Percentiles rank a stretch among this genome's conserved stretches.
Evolutionary conservation across 2,888 invertebrate species (phyloP).

Genomic region (Chymomyza caudatula): DNA sequence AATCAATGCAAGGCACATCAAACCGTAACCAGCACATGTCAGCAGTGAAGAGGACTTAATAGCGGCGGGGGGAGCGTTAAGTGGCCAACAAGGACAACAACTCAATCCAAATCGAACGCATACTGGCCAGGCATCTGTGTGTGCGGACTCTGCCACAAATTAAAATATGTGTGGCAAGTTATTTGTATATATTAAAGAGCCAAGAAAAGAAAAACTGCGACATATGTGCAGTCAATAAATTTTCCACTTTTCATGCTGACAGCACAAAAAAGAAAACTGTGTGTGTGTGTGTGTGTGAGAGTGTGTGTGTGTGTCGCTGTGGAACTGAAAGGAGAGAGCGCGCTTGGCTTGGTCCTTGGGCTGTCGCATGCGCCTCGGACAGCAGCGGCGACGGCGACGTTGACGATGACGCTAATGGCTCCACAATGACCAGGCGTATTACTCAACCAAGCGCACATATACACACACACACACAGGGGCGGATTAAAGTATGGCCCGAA

Average conservation of each 20-base stretch:
- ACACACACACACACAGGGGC: slow-evolving; percentile 3
- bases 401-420: slow-evolving; percentile 54
- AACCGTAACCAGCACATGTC: slow-evolving; percentile 39
- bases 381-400: background rate
- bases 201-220: slow-evolving; percentile 48
- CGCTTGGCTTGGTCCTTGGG: background rate
- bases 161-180: slow-evolving; percentile 43
- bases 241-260: slow-evolving; percentile 73
- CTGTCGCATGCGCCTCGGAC: background rate
- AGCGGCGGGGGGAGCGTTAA: slow-evolving; percentile 37
- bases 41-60: slow-evolving; percentile 11
- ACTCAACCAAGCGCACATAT: background rate
- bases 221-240: slow-evolving; percentile 73
- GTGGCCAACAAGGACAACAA: slow-evolving; percentile 45
- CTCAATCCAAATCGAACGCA: slow-evolving; percentile 35
- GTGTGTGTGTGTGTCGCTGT: background rate
- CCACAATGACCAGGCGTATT: slow-evolving; percentile 59
- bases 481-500: no score
- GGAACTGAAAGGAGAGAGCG: background rate
- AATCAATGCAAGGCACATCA: slow-evolving; percentile 57
- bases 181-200: slow-evolving; percentile 29
- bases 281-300: background rate
- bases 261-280: slow-evolving; percentile 43
- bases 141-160: slow-evolving; percentile 48
- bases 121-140: slow-evolving; percentile 48